These are phyloP conservation scores for Pandion haliaetus DNA, from an alignment of 2,113 vertebrate species.

Conservation along the genomic window DNA sequence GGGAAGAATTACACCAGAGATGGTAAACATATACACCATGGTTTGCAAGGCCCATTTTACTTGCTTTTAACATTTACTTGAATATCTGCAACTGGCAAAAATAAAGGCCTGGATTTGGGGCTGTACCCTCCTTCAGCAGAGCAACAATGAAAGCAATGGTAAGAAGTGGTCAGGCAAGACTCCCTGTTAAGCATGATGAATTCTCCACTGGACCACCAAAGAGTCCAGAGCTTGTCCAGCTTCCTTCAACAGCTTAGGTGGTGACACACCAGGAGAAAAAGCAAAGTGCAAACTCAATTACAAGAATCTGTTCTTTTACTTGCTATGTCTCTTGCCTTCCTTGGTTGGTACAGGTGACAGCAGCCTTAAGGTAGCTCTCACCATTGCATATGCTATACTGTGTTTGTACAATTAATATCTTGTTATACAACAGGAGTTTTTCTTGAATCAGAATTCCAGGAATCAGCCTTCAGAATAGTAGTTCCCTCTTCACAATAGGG, in stretches of 20 bases:
- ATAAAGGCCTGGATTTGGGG: background rate
- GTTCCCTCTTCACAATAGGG: background rate
- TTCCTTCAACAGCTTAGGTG: background rate
- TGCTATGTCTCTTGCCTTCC: background rate
- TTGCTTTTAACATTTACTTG: background rate
- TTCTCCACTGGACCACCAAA: background rate
- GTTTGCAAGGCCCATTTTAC: background rate
- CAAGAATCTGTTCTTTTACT: background rate
- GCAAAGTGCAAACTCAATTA: background rate
- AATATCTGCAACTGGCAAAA: background rate
- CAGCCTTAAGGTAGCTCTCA: background rate
- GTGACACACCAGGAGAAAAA: background rate
- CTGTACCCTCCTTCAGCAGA: background rate
- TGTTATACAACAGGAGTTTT: background rate
- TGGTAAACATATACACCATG: background rate
- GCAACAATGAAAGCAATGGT: accelerated
- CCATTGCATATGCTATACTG: background rate
- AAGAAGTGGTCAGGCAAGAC: background rate
- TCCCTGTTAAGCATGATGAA: accelerated
- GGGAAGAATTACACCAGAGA: background rate
- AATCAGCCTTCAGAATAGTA: background rate
- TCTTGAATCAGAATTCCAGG: background rate
- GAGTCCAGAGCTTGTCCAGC: background rate
- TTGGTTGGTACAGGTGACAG: background rate
- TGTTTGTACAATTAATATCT: background rate